Evolutionary conservation across 2,113 vertebrate species (phyloP), one percentile per base, ranked within the genome.

Genomic region (Zosterops japonicus): DNA sequence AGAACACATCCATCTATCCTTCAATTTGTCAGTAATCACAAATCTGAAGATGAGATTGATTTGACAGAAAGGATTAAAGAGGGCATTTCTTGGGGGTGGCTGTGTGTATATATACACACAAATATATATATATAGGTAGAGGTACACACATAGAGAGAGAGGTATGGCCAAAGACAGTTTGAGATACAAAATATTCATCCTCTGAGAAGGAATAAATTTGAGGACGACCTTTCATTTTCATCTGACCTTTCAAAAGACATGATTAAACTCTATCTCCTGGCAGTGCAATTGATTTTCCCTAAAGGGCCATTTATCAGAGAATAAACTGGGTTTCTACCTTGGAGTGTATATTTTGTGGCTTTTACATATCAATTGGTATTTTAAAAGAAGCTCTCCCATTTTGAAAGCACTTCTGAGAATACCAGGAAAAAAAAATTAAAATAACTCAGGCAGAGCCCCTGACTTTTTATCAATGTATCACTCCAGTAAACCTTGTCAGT

Each of bases 141-240:
- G 11, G 23, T 49, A 46, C 33, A 49, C 28, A 39, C 6, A 33
- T 11, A 8, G 5, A n/a, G 0, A 67, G 2, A 75, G 36, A 87
- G 10, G 3, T 42, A 47, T 23, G 5, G n/a, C 4, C 22, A 59
- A 81, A 90, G 42, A 23, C 3, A 39, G 14, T 44, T 80, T 14
- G 46, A 93, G 50, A 65, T 35, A 74, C 15, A 63, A 93, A 83
- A 83, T 16, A 64, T 82, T 87, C 81, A 28, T 47, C 72, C 41
- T 80, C 59, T 44, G 21, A 77, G 44, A 77, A 83, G 42, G 28
- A 33, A 67, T 91, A 81, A 74, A 93, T 94, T 77, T 90, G 27
- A 74, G 24, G 42, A 68, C 75, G 76, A 95, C 47, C 83, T 94
- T 97, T 88, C 35, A 72, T 94, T 91, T 96, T 84, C 72, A 78